Conservation (phyloP, 2,797 vertebrate genomes). For the Pseudochromis fuscus region DNA sequence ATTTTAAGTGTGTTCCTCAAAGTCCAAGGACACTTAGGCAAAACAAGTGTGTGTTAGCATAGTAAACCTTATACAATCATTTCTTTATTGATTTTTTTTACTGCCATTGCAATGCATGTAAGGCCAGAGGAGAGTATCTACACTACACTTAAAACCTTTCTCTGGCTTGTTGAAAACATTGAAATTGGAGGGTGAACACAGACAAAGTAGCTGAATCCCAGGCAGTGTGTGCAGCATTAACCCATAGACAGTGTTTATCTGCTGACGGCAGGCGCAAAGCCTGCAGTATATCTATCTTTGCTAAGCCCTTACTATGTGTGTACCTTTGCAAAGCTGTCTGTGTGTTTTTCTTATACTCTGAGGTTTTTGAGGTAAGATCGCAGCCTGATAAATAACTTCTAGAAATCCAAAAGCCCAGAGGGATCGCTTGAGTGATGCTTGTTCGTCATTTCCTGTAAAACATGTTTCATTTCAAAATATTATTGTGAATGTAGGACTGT, state of each 20-base stretch:
- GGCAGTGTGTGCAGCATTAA: slow-evolving; percentile 49
- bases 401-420: slow-evolving; percentile 66
- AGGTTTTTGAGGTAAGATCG: slow-evolving; percentile 76
- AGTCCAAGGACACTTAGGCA: not conserved
- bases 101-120: not conserved
- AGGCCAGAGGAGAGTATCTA: slow-evolving; percentile 15
- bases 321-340: slow-evolving; percentile 60
- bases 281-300: slow-evolving; percentile 63
- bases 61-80: not conserved
- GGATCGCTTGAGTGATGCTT: slow-evolving; percentile 65
- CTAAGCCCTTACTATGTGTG: slow-evolving; percentile 62
- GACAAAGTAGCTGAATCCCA: slow-evolving; percentile 40
- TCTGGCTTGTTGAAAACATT: slow-evolving; percentile 54
- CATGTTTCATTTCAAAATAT: slow-evolving; percentile 78
- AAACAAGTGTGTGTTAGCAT: not conserved
- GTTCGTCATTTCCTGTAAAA: slow-evolving; percentile 79
- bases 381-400: slow-evolving; percentile 70
- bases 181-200: slow-evolving; percentile 41
- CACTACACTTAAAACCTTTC: slow-evolving; percentile 16
- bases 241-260: slow-evolving; percentile 63
- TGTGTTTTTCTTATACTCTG: slow-evolving; percentile 67
- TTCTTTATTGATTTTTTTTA: not conserved
- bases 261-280: slow-evolving; percentile 51
- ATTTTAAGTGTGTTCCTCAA: not conserved
- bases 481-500: slow-evolving; percentile 59